Conservation (phyloP, 2,888 invertebrate species). For the Lobophora halterata region DNA sequence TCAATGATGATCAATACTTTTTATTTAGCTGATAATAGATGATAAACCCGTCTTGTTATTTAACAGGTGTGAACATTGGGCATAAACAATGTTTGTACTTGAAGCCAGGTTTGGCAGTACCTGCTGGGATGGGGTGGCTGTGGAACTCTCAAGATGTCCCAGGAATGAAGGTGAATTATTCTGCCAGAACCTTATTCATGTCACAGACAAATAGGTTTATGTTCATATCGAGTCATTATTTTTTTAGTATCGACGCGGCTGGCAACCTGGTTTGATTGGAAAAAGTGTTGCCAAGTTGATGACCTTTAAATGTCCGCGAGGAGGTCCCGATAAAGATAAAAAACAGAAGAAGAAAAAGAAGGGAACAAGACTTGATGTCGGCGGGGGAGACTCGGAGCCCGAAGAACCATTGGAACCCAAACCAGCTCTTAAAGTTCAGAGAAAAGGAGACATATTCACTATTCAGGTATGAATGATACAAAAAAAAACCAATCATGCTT, state of each 20-base stretch:
- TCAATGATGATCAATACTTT: neutral
- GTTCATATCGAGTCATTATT: too few relatives aligned
- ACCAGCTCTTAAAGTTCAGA: slow-evolving; percentile 83
- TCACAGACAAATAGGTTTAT: too few relatives aligned
- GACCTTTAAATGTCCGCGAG: slow-evolving; percentile 66
- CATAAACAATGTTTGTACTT: slow-evolving; percentile 77
- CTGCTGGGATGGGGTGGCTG: slow-evolving; percentile 85
- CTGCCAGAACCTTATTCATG: too few relatives aligned
- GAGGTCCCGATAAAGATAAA: slow-evolving; percentile 60
- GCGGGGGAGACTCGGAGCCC: slow-evolving; percentile 67
- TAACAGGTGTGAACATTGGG: slow-evolving; percentile 72
- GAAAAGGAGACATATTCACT: slow-evolving; percentile 83
- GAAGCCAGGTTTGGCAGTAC: slow-evolving; percentile 75
- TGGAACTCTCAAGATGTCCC: slow-evolving; percentile 76
- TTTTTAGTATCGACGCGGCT: slow-evolving; percentile 69
- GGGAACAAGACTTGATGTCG: slow-evolving; percentile 43
- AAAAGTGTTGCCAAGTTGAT: slow-evolving; percentile 71
- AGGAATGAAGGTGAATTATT: slow-evolving; percentile 63
- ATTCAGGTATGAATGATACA: slow-evolving; percentile 68
- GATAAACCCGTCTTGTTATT: slow-evolving; percentile 2
- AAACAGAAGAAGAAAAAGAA: slow-evolving; percentile 66
- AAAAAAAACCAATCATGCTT: neutral
- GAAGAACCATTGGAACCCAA: slow-evolving; percentile 78
- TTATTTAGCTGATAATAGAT: neutral
- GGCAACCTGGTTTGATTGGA: slow-evolving; percentile 80